Percentiles rank a stretch among this genome's conserved stretches.
Conservation (phyloP, 2,888 invertebrate species). For the Seira sanloemensis region DNA sequence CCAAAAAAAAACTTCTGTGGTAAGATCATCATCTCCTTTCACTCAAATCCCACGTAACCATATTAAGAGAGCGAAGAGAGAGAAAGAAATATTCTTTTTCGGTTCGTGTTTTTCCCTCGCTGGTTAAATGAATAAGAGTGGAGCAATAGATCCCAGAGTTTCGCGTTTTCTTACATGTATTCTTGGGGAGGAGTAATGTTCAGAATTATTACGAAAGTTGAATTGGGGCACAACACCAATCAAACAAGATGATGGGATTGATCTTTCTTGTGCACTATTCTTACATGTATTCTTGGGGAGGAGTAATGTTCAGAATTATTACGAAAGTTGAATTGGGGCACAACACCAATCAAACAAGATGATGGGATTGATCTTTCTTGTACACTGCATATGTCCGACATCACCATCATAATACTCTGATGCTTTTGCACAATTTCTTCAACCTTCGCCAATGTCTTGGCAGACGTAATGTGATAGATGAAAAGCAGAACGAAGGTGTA, state of each 20-base stretch:
- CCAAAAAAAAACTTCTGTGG: background rate
- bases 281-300: background rate
- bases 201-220: conserved; percentile 35
- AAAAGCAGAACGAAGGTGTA: too few species aligned
- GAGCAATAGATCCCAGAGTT: background rate
- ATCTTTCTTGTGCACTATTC: conserved; percentile 28
- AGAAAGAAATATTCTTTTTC: background rate
- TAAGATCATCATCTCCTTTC: background rate
- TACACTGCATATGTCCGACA: background rate
- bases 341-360: conserved; percentile 36
- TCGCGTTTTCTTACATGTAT: background rate
- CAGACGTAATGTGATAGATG: too few species aligned
- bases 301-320: conserved; percentile 20
- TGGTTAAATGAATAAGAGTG: background rate
- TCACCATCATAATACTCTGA: too few species aligned
- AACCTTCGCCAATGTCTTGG: too few species aligned
- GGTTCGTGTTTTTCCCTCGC: background rate
- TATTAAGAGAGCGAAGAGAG: background rate
- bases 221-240: conserved; percentile 26
- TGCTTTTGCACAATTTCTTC: too few species aligned
- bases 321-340: conserved; percentile 31
- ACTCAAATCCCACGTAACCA: background rate
- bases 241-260: conserved; percentile 39
- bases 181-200: background rate
- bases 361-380: conserved; percentile 25